Evolutionary conservation across 2,113 vertebrate genomes (phyloP).

Genomic region (Irena cyanogastra): DNA sequence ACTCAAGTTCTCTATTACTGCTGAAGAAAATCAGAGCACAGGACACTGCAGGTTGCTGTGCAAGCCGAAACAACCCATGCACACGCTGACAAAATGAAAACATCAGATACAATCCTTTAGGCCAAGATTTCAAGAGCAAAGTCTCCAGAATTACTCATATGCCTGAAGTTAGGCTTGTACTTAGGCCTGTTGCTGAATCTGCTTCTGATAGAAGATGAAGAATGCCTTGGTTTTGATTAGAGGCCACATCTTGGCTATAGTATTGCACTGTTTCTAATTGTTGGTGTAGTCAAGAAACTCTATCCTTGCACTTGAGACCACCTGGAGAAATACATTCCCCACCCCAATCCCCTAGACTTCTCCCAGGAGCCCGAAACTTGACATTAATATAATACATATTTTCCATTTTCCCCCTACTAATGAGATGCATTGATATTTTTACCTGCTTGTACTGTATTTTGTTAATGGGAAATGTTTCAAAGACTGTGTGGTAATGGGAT

Average conservation of each 20-base stretch:
- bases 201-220: neutral
- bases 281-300: neutral
- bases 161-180: neutral
- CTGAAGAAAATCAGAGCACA: conserved; percentile 7
- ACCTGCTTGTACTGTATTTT: neutral
- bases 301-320: neutral
- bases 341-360: neutral
- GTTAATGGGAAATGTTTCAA: conserved; percentile 44
- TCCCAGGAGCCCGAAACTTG: neutral
- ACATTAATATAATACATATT: conserved; percentile 32
- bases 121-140: neutral
- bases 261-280: neutral
- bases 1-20: neutral
- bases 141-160: neutral
- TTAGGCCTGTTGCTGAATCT: neutral
- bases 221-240: neutral
- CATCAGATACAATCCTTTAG: neutral
- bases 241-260: neutral
- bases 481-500: conserved; percentile 17
- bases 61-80: neutral
- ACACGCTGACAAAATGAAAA: neutral
- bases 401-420: neutral
- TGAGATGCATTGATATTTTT: conserved; percentile 45
- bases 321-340: conserved; percentile 4
- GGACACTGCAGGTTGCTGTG: neutral